Base-by-base conservation (phyloP, 1,140 invertebrate genomes). In the Drosophila tropicalis region DNA sequence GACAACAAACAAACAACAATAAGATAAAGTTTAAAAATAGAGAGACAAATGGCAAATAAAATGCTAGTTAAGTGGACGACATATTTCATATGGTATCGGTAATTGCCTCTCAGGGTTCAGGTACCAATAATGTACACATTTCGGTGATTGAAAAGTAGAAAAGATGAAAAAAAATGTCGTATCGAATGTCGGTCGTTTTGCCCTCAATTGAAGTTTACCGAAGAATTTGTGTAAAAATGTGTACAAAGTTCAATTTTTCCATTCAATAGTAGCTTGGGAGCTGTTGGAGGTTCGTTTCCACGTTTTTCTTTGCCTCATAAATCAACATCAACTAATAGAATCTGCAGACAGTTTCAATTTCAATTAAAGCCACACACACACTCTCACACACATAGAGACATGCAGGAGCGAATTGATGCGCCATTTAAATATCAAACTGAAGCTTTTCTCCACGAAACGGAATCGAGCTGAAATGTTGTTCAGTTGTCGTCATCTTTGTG, bases 261-360 rank as follows among this genome's bases (percentile, higher is more conserved):
- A 17, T 54, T 12, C 22, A 25, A 25, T 25, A 25, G 22, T 56
- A 32, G 39, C 40, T 51, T 60, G 67, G 32, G 7, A n/a, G n/a
- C n/a, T 34, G 5, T 34, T 34, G 5, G 32, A 25, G 22, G 3
- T 61, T 60, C 3, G n/a, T 67, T 36, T 58, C 13, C 22, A n/a
- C 62, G 61, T 68, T 57, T 70, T 39, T 36, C 56, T 57, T 56
- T 40, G 68, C 58, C 67, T 67, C 62, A 85, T 76, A 75, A 65
- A 71, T 75, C 74, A 79, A 87, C 81, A 86, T 86, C 72, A 83
- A 86, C 79, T 86, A 87, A 86, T 86, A 83, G 83, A 87, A 83
- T 86, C 83, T 83, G 78, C 83, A 86, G 83, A 86, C 83, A 76
- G 83, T 75, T 87, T 86, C 83, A 86, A 86, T 87, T 86, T 86